Conservation (phyloP, 2,113 vertebrate species). For the Ammodytes dubius region DNA sequence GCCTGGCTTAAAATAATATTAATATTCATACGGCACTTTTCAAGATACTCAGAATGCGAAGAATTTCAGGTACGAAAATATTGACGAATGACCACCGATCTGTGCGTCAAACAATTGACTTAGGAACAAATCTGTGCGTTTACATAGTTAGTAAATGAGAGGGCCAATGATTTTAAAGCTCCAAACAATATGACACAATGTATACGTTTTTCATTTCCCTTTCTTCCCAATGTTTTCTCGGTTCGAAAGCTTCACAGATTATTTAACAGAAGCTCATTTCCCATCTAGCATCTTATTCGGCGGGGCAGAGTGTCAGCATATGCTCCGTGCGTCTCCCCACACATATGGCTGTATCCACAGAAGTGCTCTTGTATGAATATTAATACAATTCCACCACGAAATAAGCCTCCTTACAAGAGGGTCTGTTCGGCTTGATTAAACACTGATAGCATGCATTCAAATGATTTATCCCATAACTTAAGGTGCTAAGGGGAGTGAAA, state of each 20-base stretch:
- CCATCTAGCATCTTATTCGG: slow-evolving; percentile 37
- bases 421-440: slow-evolving; percentile 59
- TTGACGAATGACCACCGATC: too few relatives aligned
- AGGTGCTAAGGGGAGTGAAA: slow-evolving; percentile 50
- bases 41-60: too few relatives aligned
- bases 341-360: slow-evolving; percentile 62
- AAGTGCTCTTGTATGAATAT: slow-evolving; percentile 67
- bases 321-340: slow-evolving; percentile 43
- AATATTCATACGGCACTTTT: too few relatives aligned
- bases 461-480: slow-evolving; percentile 59
- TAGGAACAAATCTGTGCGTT: too few relatives aligned
- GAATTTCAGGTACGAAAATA: too few relatives aligned
- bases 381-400: slow-evolving; percentile 57
- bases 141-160: too few relatives aligned
- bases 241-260: slow-evolving; percentile 26
- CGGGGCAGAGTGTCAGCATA: slow-evolving; percentile 49
- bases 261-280: slow-evolving; percentile 35
- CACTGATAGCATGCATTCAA: slow-evolving; percentile 60
- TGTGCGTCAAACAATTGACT: too few relatives aligned
- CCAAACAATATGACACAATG: too few relatives aligned
- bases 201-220: background rate
- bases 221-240: background rate
- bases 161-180: too few relatives aligned
- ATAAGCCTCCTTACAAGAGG: slow-evolving; percentile 34
- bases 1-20: background rate